Evolutionary conservation across 2,113 vertebrate species (phyloP).

Genomic region (Amazona guildingii): DNA sequence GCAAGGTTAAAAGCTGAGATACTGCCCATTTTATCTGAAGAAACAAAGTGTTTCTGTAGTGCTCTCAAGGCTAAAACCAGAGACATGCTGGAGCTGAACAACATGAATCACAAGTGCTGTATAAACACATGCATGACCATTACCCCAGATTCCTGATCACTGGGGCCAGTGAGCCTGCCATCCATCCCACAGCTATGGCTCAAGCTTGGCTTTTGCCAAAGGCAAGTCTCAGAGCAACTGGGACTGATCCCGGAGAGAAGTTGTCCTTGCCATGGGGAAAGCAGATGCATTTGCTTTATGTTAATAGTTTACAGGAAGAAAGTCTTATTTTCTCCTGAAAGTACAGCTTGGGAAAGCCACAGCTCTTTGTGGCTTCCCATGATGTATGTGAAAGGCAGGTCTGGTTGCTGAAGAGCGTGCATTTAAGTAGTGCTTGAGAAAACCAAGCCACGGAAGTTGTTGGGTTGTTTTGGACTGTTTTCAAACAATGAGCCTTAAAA

Average conservation of each 20-base stretch:
- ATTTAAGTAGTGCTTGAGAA: background rate
- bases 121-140: fast-evolving
- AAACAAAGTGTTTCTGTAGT: background rate
- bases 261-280: background rate
- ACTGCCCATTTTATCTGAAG: background rate
- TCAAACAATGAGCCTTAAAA: background rate
- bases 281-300: background rate
- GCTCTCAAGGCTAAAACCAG: background rate
- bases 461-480: background rate
- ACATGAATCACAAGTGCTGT: background rate
- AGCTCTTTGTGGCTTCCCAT: background rate
- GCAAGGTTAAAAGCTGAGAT: background rate
- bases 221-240: background rate
- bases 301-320: background rate
- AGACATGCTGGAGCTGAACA: background rate
- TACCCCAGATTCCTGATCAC: background rate
- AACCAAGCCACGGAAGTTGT: background rate
- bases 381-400: background rate
- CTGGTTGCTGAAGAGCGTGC: background rate
- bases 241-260: background rate
- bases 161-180: fast-evolving
- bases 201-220: fast-evolving
- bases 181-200: background rate
- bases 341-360: background rate
- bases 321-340: background rate